These are phyloP conservation scores for Streblospio benedicti DNA, from an alignment of 1,140 invertebrate species.

Conservation along the genomic window DNA sequence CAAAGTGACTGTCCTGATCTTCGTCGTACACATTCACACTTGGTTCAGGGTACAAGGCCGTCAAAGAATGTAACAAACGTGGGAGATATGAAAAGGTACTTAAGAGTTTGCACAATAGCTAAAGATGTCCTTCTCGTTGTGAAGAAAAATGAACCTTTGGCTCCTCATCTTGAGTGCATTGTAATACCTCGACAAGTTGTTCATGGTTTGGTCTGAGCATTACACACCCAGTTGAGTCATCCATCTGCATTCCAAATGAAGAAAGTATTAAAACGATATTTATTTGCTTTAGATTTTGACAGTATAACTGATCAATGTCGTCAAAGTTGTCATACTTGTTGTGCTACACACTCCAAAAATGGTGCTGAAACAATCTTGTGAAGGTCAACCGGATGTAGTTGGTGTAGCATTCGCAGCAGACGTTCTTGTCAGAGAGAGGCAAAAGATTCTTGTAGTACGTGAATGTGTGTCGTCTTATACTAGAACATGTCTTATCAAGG, in stretches of 20 bases:
- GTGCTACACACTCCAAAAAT: slow-evolving; percentile 7
- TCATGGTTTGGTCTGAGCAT: slow-evolving; percentile 18
- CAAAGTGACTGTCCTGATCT: slow-evolving; percentile 21
- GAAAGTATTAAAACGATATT: slow-evolving; percentile 12
- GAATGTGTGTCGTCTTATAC: not conserved
- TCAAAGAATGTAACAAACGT: slow-evolving; percentile 22
- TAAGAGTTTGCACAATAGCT: slow-evolving; percentile 17
- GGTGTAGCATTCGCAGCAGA: slow-evolving; percentile 4
- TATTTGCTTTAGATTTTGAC: slow-evolving; percentile 21
- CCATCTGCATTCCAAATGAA: slow-evolving; percentile 14
- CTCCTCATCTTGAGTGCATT: slow-evolving; percentile 4
- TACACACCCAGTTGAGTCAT: slow-evolving; percentile 20
- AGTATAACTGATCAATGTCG: slow-evolving; percentile 3
- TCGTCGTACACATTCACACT: slow-evolving; percentile 20
- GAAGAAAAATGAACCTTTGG: slow-evolving; percentile 2
- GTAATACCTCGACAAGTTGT: slow-evolving; percentile 19
- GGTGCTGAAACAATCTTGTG: slow-evolving; percentile 13
- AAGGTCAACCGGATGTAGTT: slow-evolving; percentile 10
- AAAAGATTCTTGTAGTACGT: not conserved
- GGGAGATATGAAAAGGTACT: slow-evolving; percentile 19
- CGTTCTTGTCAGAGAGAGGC: not conserved
- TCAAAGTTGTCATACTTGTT: slow-evolving; percentile 13
- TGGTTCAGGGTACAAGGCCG: slow-evolving; percentile 21
- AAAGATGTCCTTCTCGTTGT: slow-evolving; percentile 25
- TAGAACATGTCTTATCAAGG: not conserved